These are phyloP conservation scores for Nemotelus nigrinus DNA, from an alignment of 2,888 invertebrate species.

Conservation along the genomic window DNA sequence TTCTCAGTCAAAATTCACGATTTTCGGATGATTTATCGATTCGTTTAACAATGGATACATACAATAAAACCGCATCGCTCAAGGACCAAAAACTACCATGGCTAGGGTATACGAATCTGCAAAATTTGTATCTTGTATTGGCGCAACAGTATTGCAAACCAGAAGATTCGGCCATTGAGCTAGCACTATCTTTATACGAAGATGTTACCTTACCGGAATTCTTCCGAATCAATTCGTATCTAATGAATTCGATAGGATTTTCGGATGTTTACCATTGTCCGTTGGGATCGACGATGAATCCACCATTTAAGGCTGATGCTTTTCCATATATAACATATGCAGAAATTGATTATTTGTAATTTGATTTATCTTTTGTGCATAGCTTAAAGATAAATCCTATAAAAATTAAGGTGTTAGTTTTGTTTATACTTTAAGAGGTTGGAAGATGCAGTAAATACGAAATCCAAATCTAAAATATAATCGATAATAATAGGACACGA, in stretches of 20 bases:
- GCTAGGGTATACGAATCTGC: conserved; percentile 42
- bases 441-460: too few species aligned
- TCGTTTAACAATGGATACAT: conserved; percentile 35
- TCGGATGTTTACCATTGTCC: conserved; percentile 44
- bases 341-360: conserved; percentile 36
- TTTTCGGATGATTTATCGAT: conserved; percentile 45
- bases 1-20: conserved; percentile 30
- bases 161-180: not conserved
- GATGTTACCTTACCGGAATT: conserved; percentile 33
- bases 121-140: conserved; percentile 41
- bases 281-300: conserved; percentile 46
- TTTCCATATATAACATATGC: conserved; percentile 46
- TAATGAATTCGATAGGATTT: conserved; percentile 44
- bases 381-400: not conserved
- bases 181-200: conserved; percentile 34
- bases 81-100: conserved; percentile 39
- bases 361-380: not conserved
- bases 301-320: conserved; percentile 44
- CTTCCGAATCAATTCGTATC: conserved; percentile 44
- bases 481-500: too few species aligned
- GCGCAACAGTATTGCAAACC: conserved; percentile 44
- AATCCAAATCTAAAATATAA: too few species aligned
- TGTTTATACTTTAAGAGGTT: too few species aligned
- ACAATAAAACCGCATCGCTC: not conserved
- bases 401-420: not conserved